A percentile compares a stretch with the other conserved stretches of the same genome.
phyloP scores from a whole-genome alignment of 2,888 invertebrate genomes.

The Tetramorium bicarinatum region DNA sequence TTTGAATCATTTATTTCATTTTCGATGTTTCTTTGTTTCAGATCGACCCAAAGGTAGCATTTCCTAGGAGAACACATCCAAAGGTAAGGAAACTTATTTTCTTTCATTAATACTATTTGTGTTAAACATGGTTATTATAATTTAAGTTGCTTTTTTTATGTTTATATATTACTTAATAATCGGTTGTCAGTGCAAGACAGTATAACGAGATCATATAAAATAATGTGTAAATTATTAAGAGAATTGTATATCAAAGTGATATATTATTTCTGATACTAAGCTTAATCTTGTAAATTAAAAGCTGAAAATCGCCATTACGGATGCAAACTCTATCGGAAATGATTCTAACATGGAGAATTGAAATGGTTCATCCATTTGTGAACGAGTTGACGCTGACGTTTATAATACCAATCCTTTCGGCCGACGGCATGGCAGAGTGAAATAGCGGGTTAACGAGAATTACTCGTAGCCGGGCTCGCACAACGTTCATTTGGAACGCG shows the following conservation, averaged over 20 bases:
- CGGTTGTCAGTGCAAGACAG: not conserved
- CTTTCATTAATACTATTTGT: not conserved
- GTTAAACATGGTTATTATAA: not conserved
- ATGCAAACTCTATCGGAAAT: conserved; percentile 27
- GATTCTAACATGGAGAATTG: conserved; percentile 41
- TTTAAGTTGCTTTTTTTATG: not conserved
- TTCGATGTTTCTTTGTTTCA: conserved; percentile 88
- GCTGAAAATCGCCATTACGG: not conserved
- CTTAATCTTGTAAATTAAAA: not conserved
- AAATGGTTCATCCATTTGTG: conserved; percentile 24
- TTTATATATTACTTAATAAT: not conserved
- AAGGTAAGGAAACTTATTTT: conserved; percentile 92
- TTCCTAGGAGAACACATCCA: conserved; percentile 99
- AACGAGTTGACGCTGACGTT: conserved; percentile 44
- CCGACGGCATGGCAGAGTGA: conserved; percentile 35
- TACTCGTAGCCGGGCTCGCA: conserved; percentile 40
- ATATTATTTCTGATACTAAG: not conserved
- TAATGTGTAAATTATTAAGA: not conserved
- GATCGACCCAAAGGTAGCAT: conserved; percentile 99
- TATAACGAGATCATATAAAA: not conserved
- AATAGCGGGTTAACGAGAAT: conserved; percentile 59
- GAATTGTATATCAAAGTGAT: not conserved
- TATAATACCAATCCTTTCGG: conserved; percentile 49
- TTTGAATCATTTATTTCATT: not conserved
- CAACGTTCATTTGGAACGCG: conserved; percentile 43